Percentiles rank a stretch among this genome's conserved stretches.
Evolutionary conservation across 2,113 vertebrate genomes (phyloP).

Genomic region (Leiothrix lutea): DNA sequence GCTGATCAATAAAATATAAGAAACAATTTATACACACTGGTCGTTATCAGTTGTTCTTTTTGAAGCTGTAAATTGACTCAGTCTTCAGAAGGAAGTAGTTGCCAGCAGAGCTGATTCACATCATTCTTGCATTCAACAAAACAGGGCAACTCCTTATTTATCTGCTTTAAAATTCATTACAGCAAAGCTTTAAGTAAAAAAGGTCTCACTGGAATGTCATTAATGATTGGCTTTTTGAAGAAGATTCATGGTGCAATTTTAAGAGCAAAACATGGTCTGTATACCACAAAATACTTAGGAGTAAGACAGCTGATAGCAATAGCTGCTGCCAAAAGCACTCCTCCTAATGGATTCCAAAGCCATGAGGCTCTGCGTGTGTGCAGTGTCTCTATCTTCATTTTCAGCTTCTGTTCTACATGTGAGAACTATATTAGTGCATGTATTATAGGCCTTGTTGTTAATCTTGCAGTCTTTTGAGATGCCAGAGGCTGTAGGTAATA

Average conservation of each 20-base stretch:
- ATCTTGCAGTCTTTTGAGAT: neutral
- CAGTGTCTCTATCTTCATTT: neutral
- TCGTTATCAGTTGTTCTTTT: neutral
- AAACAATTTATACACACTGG: neutral
- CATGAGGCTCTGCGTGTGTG: neutral
- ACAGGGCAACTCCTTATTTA: neutral
- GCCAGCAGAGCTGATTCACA: neutral
- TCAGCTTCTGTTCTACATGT: neutral
- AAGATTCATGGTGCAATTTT: neutral
- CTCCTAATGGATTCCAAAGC: neutral
- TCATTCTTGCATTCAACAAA: neutral
- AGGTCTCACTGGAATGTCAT: neutral
- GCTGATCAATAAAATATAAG: conserved; percentile 30
- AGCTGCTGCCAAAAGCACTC: neutral
- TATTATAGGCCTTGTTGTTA: neutral
- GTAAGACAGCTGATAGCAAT: neutral
- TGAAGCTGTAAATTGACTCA: conserved; percentile 3
- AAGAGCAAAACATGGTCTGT: neutral
- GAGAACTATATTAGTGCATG: neutral
- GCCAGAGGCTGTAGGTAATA: neutral
- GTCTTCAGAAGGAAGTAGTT: neutral
- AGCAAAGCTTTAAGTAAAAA: neutral
- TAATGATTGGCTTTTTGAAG: neutral
- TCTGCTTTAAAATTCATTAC: neutral
- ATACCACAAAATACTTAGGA: neutral